Percentiles rank a stretch among this genome's conserved stretches.
Conservation (phyloP, 2,797 vertebrate genomes). For the Oryzias dopingdopingensis region DNA sequence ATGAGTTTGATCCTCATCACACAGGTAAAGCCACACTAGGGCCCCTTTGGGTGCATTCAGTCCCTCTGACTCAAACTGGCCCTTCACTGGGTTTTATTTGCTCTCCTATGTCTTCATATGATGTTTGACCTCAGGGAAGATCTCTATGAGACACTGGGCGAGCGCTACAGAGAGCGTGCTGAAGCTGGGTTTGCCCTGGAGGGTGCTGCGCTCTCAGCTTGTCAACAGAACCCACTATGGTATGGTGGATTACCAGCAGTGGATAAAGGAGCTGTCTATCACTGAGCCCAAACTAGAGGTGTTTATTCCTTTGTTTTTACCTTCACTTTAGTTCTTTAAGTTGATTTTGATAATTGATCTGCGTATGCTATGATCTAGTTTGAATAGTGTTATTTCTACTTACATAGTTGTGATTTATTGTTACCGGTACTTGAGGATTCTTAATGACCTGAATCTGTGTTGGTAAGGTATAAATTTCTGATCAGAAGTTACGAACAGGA, state of each 20-base stretch:
- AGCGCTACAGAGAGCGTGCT: slow-evolving; percentile 81
- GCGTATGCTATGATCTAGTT: too few relatives aligned
- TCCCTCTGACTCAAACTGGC: too few relatives aligned
- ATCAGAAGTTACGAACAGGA: too few relatives aligned
- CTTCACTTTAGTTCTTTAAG: neutral
- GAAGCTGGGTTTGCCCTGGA: slow-evolving; percentile 87
- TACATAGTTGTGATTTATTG: too few relatives aligned
- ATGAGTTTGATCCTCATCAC: slow-evolving; percentile 74
- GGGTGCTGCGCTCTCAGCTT: slow-evolving; percentile 86
- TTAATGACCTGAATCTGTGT: too few relatives aligned
- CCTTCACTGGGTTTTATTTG: neutral
- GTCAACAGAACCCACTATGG: slow-evolving; percentile 62
- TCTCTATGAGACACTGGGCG: slow-evolving; percentile 86
- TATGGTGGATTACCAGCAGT: slow-evolving; percentile 82
- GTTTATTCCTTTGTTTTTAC: neutral
- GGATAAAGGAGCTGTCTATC: slow-evolving; percentile 84
- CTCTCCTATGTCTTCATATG: neutral
- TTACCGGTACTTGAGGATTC: too few relatives aligned
- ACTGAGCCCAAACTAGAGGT: slow-evolving; percentile 79
- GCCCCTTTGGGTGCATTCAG: neutral
- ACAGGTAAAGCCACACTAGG: slow-evolving; percentile 69
- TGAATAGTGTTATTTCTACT: too few relatives aligned
- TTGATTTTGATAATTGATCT: neutral
- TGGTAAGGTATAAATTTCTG: too few relatives aligned
- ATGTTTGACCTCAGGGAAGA: slow-evolving; percentile 69